Conservation (phyloP, 2,797 vertebrate species). For the Catharus ustulatus region DNA sequence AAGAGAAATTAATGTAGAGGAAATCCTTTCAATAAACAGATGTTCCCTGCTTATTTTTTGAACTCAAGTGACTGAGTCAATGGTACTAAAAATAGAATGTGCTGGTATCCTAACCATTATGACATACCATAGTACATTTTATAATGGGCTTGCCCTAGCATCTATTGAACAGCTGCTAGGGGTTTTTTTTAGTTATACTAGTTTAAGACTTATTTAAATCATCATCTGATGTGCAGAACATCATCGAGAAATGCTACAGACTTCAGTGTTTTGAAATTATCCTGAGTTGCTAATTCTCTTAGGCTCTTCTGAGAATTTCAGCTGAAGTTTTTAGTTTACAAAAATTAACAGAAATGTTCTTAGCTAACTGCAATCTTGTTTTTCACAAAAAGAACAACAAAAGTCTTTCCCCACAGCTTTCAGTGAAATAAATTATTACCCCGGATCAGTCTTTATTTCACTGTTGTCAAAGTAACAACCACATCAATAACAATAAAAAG, state of each 20-base stretch:
- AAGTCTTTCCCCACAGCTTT: neutral
- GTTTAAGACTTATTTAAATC: conserved; percentile 57
- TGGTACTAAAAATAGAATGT: conserved; percentile 65
- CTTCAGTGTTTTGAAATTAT: neutral
- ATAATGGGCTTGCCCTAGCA: conserved; percentile 67
- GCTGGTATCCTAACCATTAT: conserved; percentile 66
- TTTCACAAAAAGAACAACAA: neutral
- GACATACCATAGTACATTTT: conserved; percentile 74
- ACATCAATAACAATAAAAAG: neutral
- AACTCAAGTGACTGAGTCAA: conserved; percentile 68
- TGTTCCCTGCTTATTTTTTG: conserved; percentile 56
- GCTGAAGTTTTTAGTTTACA: neutral
- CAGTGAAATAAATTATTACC: neutral
- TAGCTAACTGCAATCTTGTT: neutral
- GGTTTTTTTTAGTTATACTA: conserved; percentile 53
- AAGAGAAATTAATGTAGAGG: conserved; percentile 49
- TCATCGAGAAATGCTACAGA: neutral
- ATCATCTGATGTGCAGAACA: conserved; percentile 12
- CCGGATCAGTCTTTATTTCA: neutral
- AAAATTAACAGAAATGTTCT: neutral
- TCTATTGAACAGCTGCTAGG: conserved; percentile 70
- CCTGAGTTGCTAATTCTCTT: neutral
- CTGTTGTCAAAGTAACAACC: neutral
- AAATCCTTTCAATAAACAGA: conserved; percentile 64
- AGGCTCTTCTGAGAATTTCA: neutral